Evolutionary conservation across 2,888 invertebrate species (phyloP).

Genomic region (Deroplatys truncata): DNA sequence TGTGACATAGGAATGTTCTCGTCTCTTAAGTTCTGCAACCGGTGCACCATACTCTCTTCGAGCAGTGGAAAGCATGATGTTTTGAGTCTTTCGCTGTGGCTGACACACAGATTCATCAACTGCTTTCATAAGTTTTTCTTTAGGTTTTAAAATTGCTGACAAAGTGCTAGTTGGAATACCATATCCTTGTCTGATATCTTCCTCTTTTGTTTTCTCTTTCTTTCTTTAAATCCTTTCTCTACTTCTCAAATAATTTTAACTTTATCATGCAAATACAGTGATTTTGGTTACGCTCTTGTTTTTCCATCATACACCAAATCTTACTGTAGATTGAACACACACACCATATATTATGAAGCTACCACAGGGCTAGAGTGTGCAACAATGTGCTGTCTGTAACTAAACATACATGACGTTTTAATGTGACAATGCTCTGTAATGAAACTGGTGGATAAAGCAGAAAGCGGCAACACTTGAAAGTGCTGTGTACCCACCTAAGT

Average conservation of each 20-base stretch:
- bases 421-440: no score
- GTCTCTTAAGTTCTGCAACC: neutral
- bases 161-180: neutral
- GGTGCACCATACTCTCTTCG: neutral
- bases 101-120: neutral
- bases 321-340: no score
- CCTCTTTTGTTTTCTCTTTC: neutral
- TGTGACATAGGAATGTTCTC: neutral
- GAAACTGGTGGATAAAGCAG: no score
- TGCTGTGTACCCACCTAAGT: no score
- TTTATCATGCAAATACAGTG: no score
- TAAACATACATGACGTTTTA: no score
- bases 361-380: no score
- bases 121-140: neutral
- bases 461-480: no score
- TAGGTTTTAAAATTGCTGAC: neutral
- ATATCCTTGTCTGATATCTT: neutral
- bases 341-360: no score
- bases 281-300: no score
- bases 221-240: neutral
- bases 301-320: no score
- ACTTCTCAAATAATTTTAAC: neutral
- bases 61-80: neutral
- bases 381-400: no score
- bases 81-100: neutral